Percentiles rank a stretch among this genome's conserved stretches.
phyloP scores from a whole-genome alignment of 92 coral and sea anemone species.

The Umimayanthus kanabou region DNA sequence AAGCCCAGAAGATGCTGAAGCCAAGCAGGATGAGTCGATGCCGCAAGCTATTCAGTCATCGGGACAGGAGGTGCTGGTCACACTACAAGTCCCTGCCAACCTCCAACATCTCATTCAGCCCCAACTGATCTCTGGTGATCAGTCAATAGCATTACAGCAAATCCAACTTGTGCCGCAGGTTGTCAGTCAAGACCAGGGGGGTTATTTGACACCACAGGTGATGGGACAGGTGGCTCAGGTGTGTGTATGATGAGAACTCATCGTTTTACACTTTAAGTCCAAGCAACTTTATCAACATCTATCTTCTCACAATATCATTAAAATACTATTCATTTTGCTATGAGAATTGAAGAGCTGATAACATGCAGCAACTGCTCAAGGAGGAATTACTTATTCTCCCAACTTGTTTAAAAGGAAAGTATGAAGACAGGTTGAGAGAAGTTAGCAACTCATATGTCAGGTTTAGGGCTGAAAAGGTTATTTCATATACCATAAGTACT shows the following conservation, averaged over 20 bases:
- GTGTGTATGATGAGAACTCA: background rate
- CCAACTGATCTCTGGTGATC: conserved; percentile 61
- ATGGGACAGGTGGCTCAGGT: conserved; percentile 30
- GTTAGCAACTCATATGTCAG: no score
- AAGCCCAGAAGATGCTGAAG: conserved; percentile 50
- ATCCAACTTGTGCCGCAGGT: conserved; percentile 68
- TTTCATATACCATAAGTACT: no score
- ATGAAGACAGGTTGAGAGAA: no score
- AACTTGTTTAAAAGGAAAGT: no score
- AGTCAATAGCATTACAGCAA: conserved; percentile 71
- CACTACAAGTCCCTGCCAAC: conserved; percentile 77
- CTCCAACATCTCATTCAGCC: conserved; percentile 62
- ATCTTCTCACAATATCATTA: no score
- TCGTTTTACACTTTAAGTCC: no score
- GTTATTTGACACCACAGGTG: conserved; percentile 37
- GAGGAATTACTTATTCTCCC: no score
- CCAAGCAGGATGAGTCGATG: conserved; percentile 49
- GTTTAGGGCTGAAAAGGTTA: no score
- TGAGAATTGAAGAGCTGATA: no score
- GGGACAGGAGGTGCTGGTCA: conserved; percentile 78
- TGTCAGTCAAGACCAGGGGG: conserved; percentile 28
- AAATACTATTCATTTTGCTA: no score
- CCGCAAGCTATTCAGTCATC: conserved; percentile 46
- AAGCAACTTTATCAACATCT: no score
- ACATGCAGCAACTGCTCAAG: no score